Percentiles rank a stretch among this genome's conserved stretches.
phyloP scores from a whole-genome alignment of 2,113 vertebrate genomes.

The Podocnemis expansa region DNA sequence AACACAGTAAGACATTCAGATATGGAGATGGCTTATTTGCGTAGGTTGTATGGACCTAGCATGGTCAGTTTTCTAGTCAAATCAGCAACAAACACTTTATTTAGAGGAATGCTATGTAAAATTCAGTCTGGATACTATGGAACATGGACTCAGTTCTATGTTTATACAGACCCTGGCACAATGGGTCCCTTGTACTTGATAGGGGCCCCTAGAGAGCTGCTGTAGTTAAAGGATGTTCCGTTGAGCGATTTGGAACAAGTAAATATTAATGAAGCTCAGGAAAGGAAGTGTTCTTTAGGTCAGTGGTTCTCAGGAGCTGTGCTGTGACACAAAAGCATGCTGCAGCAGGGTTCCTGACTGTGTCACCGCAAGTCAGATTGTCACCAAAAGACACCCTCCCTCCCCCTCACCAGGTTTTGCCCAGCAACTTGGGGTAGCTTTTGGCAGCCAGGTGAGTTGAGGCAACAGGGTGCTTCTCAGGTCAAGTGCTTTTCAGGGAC shows the following conservation, averaged over 20 bases:
- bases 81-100: rapidly evolving
- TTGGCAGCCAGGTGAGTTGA: no score
- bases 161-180: background rate
- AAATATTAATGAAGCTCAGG: background rate
- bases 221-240: background rate
- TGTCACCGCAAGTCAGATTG: no score
- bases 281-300: rapidly evolving
- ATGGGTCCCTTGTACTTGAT: background rate
- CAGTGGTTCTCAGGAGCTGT: no score
- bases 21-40: background rate
- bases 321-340: no score
- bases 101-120: rapidly evolving
- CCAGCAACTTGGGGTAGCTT: no score
- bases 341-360: no score
- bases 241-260: background rate
- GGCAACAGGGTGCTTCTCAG: no score
- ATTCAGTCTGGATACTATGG: rapidly evolving
- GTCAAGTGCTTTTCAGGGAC: no score
- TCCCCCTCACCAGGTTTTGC: no score
- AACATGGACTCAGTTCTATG: background rate
- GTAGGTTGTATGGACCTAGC: background rate
- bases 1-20: background rate
- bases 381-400: no score
- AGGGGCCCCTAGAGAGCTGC: background rate
- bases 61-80: background rate